These are phyloP conservation scores for Nannospalax galili DNA, from an alignment of 2,113 vertebrate genomes.

Conservation along the genomic window DNA sequence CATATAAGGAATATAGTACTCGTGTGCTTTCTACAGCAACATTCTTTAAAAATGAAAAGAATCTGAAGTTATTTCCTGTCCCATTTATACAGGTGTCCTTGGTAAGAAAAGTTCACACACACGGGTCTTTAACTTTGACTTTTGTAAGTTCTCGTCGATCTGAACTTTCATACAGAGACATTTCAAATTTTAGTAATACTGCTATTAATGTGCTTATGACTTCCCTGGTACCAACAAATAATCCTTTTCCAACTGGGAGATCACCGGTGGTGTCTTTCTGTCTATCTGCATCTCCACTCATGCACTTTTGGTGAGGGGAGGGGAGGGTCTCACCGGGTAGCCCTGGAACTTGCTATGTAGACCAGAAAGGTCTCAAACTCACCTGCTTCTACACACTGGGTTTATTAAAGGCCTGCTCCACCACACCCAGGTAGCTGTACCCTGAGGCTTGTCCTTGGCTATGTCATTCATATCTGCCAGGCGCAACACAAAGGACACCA, in stretches of 20 bases:
- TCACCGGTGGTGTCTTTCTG: background rate
- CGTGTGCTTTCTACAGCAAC: conserved; percentile 87
- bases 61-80: background rate
- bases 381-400: too few species aligned
- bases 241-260: background rate
- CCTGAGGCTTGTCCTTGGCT: background rate
- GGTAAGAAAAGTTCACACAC: background rate
- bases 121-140: background rate
- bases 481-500: background rate
- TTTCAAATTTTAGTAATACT: background rate
- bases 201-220: background rate
- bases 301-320: too few species aligned
- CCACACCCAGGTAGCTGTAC: too few species aligned
- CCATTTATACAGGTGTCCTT: background rate
- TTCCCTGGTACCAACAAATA: background rate
- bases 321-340: too few species aligned
- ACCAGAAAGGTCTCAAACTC: too few species aligned
- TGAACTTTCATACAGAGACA: background rate
- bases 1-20: conserved; percentile 94
- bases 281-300: background rate
- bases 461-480: background rate
- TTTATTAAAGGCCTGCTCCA: too few species aligned
- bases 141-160: background rate
- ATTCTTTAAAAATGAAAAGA: conserved; percentile 83
- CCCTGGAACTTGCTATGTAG: too few species aligned